Evolutionary conservation across 2,113 vertebrate genomes (phyloP), one percentile per base, ranked within the genome.

Genomic region (Hippoglossus stenolepis): DNA sequence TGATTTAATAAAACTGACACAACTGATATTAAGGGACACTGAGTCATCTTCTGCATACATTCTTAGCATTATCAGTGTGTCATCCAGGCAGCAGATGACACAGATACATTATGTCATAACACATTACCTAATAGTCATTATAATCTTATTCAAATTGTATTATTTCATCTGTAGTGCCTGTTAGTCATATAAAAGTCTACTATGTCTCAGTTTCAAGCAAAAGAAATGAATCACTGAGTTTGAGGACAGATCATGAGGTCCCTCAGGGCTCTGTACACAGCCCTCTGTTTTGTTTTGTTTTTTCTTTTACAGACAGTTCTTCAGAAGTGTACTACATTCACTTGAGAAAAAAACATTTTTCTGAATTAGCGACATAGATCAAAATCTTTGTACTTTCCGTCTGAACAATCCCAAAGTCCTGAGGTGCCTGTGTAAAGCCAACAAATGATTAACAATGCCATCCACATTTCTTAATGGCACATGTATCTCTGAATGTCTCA

Each of bases 191-290:
- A 45, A 45, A 45, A 45, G 43, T 18, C 45, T 49, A 18, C 15
- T 49, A 15, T 49, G 45, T 18, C 45, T 18, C 45, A 1, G 51
- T n/a, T 26, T 11, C 23, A 15, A 65, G 20, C 21, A 51, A 35
- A 68, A 64, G 24, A 77, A 82, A 62, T 20, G 6, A 10, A 35
- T 45, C 47, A 73, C 31, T 70, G 69, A 60, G 63, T 24, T 75
- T 65, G 14, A 13, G 62, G 43, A 70, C 31, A 43, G 51, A 61
- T 26, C n/a, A 58, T 4, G 75, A 51, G n/a, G 56, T 64, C 35
- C 59, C 74, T 67, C 69, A 56, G 76, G 61, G 80, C 40, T 65
- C 69, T 54, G 38, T 65, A 8, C 26, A 28, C 20, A 54, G 28
- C 6, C 54, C 47, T 21, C 38, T 45, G 3, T 49, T 11, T 64